These are phyloP conservation scores for Paelopatides confundens DNA, from an alignment of 53 echinoderm and acorn worm genomes.

Conservation along the genomic window DNA sequence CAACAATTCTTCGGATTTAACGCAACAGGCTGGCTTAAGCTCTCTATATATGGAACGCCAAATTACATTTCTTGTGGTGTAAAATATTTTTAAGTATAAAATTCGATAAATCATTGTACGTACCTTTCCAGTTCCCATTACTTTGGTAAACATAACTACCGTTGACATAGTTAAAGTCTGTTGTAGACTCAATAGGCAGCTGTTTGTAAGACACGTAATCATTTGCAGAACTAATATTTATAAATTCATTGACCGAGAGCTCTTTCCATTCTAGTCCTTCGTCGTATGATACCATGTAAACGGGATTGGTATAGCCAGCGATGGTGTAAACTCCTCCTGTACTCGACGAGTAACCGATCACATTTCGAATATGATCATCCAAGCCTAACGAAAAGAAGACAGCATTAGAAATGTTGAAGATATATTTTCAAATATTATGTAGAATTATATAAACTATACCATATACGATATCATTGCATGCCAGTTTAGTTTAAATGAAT, in stretches of 20 bases:
- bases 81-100: no score
- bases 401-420: no score
- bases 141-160: not conserved
- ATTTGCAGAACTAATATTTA: not conserved
- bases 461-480: no score
- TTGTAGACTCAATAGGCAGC: not conserved
- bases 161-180: not conserved
- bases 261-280: not conserved
- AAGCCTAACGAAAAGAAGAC: not conserved
- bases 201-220: not conserved
- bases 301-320: not conserved
- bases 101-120: no score
- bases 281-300: not conserved
- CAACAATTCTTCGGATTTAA: no score
- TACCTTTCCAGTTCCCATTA: slow-evolving; percentile 13
- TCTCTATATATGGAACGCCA: no score
- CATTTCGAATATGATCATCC: not conserved
- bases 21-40: no score
- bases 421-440: no score
- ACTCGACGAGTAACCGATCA: slow-evolving; percentile 11
- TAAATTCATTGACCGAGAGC: not conserved
- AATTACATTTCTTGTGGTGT: no score
- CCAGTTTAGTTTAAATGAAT: no score
- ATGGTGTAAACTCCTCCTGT: not conserved
- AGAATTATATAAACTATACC: no score